These are phyloP conservation scores for Chalcis sispes DNA, from an alignment of 2,888 invertebrate genomes.

Conservation along the genomic window DNA sequence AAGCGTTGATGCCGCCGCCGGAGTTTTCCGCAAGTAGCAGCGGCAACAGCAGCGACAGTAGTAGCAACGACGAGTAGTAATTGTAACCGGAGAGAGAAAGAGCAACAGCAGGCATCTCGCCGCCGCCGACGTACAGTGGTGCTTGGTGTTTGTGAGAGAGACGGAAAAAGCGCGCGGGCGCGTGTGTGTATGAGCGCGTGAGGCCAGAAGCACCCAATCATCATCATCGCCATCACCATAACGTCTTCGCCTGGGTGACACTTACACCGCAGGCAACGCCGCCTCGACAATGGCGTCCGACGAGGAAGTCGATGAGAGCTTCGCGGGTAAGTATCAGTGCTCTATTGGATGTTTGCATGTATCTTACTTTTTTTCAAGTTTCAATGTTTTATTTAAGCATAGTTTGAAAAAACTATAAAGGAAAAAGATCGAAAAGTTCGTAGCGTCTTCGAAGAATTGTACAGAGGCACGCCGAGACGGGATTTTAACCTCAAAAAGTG, in stretches of 20 bases:
- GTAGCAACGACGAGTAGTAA: too few species aligned
- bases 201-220: neutral
- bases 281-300: constrained; percentile 86
- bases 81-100: neutral
- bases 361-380: too few species aligned
- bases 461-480: constrained; percentile 27
- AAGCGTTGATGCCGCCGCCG: constrained; percentile 46
- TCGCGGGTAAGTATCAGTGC: constrained; percentile 93
- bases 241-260: too few species aligned
- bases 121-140: constrained; percentile 9
- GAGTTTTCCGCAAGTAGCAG: constrained; percentile 38
- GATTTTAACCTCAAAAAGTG: constrained; percentile 48
- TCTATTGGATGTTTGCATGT: too few species aligned
- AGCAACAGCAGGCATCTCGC: constrained; percentile 7
- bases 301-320: constrained; percentile 91
- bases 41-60: neutral
- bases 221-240: constrained; percentile 1
- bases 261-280: constrained; percentile 6
- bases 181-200: constrained; percentile 32
- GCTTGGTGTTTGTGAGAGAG: neutral
- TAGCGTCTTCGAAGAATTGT: neutral
- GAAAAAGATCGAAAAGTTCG: too few species aligned
- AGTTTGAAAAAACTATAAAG: too few species aligned
- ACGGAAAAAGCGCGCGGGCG: constrained; percentile 4
- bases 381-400: too few species aligned